A percentile compares a stretch with the other conserved stretches of the same genome.
These are phyloP conservation scores for Neodiprion fabricii DNA, from an alignment of 1,140 invertebrate genomes.

Conservation along the genomic window DNA sequence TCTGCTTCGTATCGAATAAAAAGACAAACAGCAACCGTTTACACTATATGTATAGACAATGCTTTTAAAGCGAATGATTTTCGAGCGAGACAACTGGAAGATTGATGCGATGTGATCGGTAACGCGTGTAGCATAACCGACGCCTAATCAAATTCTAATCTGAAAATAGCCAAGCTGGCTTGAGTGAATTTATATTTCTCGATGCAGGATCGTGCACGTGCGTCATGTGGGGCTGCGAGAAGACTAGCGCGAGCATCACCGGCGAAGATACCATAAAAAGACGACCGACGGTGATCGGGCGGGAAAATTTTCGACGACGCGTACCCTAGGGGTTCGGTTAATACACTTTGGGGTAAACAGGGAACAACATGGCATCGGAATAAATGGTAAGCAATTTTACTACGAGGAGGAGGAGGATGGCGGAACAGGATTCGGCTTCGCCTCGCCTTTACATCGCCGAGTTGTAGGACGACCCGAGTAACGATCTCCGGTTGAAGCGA, in stretches of 20 bases:
- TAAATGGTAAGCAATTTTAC: conserved; percentile 18
- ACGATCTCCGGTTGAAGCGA: background rate
- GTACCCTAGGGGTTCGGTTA: conserved; percentile 39
- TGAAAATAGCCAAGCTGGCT: background rate
- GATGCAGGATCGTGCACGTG: background rate
- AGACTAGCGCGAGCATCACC: no score
- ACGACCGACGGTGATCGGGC: no score
- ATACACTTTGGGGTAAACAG: conserved; percentile 38
- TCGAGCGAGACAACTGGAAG: background rate
- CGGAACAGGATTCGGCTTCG: no score
- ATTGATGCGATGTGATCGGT: background rate
- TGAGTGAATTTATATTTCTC: background rate
- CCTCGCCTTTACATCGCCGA: background rate
- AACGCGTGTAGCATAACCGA: background rate
- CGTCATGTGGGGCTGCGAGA: background rate
- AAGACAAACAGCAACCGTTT: no score
- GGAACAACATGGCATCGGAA: conserved; percentile 13
- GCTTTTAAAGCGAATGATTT: no score
- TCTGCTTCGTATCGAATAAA: no score
- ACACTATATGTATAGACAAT: no score
- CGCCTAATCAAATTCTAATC: conserved; percentile 5
- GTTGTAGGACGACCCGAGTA: background rate
- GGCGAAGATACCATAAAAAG: background rate
- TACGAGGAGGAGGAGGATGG: background rate
- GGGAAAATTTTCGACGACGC: conserved; percentile 16